Percentiles rank a stretch among this genome's conserved stretches.
phyloP scores from a whole-genome alignment of 92 coral and sea anemone species.

The Palythoa heliodiscus region DNA sequence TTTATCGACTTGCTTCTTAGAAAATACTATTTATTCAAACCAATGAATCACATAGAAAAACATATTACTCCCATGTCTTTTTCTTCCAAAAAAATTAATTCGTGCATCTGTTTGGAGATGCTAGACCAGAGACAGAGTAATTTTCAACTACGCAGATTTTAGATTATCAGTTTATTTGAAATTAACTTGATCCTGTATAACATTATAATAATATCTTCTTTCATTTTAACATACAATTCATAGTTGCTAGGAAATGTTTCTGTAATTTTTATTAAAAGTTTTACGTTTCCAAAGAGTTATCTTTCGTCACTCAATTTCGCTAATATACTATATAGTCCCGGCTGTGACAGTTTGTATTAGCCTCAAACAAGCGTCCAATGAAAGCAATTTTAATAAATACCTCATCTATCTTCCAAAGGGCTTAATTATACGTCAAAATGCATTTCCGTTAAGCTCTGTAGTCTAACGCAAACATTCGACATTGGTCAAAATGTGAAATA shows the following conservation, averaged over 20 bases:
- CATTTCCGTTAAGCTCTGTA: background rate
- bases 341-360: background rate
- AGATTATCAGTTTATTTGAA: no score
- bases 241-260: background rate
- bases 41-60: no score
- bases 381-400: background rate
- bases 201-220: no score
- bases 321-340: background rate
- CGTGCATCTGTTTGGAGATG: no score
- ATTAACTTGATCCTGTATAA: no score
- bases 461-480: background rate
- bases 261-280: background rate
- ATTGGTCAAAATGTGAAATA: background rate
- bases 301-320: constrained; percentile 5
- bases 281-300: background rate
- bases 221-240: no score
- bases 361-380: background rate
- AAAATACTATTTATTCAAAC: no score
- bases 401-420: background rate
- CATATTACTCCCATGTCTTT: no score
- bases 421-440: background rate
- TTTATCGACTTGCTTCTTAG: no score
- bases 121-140: no score
- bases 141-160: no score
- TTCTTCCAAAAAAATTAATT: no score